Evolutionary conservation across 2,797 vertebrate species (phyloP).

Genomic region (Poecilia velifera): DNA sequence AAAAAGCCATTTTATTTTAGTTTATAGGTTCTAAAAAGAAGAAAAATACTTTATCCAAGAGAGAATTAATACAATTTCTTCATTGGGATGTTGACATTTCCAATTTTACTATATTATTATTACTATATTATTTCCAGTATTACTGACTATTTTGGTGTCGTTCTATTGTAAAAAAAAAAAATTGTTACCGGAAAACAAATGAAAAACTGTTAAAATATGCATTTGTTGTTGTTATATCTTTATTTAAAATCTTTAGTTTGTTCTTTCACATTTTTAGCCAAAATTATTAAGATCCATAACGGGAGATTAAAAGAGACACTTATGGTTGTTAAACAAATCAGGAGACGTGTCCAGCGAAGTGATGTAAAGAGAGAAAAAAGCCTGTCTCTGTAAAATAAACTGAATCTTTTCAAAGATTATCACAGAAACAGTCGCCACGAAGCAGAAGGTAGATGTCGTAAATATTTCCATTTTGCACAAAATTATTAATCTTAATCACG

Average conservation of each 20-base stretch:
- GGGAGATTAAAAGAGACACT: background rate
- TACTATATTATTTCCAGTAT: background rate
- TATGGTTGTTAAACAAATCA: background rate
- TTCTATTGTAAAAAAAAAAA: background rate
- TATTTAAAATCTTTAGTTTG: background rate
- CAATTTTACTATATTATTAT: background rate
- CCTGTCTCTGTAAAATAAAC: background rate
- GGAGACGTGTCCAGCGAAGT: background rate
- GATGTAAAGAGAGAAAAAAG: background rate
- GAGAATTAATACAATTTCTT: background rate
- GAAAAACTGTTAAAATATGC: background rate
- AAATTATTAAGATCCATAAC: background rate
- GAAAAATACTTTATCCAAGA: background rate
- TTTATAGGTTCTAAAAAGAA: background rate
- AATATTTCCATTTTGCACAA: background rate
- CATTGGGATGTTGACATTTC: background rate
- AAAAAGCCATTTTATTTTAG: background rate
- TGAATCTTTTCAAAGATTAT: background rate
- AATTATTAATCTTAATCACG: background rate
- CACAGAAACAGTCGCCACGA: background rate
- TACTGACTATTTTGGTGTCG: background rate
- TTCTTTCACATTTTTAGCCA: background rate
- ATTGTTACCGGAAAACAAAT: background rate
- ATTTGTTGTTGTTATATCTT: background rate
- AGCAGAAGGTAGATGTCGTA: background rate